Conservation (phyloP, 2,888 invertebrate genomes). For the Syritta pipiens region DNA sequence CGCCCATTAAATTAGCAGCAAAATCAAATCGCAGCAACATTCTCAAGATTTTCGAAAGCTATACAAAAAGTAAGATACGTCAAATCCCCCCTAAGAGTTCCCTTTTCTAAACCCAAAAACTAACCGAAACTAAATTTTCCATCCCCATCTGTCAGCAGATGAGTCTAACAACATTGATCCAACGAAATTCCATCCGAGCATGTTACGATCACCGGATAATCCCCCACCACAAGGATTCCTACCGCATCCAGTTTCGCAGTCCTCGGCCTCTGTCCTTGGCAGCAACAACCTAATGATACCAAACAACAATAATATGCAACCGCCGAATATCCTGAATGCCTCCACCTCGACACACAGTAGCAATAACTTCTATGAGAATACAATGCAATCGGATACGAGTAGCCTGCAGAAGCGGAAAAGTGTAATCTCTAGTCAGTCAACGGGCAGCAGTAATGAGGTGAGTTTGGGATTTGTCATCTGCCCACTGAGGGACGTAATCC, state of each 20-base stretch:
- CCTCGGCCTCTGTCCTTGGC: constrained; percentile 76
- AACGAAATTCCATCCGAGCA: constrained; percentile 77
- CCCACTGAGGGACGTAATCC: background rate
- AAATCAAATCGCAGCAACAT: constrained; percentile 94
- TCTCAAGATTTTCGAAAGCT: constrained; percentile 87
- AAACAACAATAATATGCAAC: constrained; percentile 74
- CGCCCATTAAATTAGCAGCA: constrained; percentile 92
- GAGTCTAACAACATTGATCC: constrained; percentile 78
- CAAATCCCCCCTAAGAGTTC: constrained; percentile 18
- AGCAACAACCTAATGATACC: constrained; percentile 71
- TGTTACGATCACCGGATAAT: constrained; percentile 79
- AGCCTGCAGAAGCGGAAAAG: constrained; percentile 79
- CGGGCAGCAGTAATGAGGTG: constrained; percentile 80
- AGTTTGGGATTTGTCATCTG: constrained; percentile 47
- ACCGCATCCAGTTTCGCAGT: constrained; percentile 70
- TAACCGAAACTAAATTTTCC: constrained; percentile 56
- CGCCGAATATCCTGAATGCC: constrained; percentile 75
- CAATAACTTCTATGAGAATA: constrained; percentile 79
- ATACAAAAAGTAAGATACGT: constrained; percentile 79
- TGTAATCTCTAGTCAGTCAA: constrained; percentile 80
- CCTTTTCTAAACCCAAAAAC: constrained; percentile 57
- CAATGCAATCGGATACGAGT: constrained; percentile 79
- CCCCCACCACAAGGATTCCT: constrained; percentile 74
- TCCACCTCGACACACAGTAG: constrained; percentile 79
- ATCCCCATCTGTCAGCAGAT: constrained; percentile 72